Base-by-base conservation (phyloP, 2,113 vertebrate genomes). In the Aix galericulata region DNA sequence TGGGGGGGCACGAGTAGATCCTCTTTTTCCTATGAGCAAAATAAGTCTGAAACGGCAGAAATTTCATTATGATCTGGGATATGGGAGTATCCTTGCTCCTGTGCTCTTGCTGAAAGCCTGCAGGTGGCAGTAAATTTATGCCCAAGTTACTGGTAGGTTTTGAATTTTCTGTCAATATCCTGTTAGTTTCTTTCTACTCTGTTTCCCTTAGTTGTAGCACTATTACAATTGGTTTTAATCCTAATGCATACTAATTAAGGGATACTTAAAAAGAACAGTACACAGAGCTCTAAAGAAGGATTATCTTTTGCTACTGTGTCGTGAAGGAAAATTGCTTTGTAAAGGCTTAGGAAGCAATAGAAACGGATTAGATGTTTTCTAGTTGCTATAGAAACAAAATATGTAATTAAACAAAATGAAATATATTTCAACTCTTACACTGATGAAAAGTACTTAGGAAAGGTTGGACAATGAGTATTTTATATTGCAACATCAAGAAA, bases 61-160 rank as follows among this genome's bases (percentile, higher is more conserved):
- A 9, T 2, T 79, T 88, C 8, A 13, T 26, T 2, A 0, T 13
- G 69, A 25, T 17, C 9, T 34, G 36, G 75, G 46, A 31, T 27
- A 31, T 48, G 31, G 20, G 27, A 12, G 12, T 48, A 18, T 32
- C 25, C 18, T 15, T 13, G 29, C 44, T 66, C 18, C 50, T 15
- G 2, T 50, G 53, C 22, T 64, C 22, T 82, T 44, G 15, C 58
- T 36, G 53, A 46, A 91, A 95, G 86, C 96, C 97, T 98, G 97
- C 96, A 98, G 97, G 93, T 98, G 98, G 98, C 98, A 98, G 96
- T 96, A 92, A 92, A 89, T 92, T 96, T 93, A 95, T 96, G 38
- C 68, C 72, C 86, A 88, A 97, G 64, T 86, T 86, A 20, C 23
- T 6, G 9, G 42, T 26, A 92, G 69, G 91, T 75, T 56, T 7